Base-by-base conservation (phyloP, 2,888 invertebrate species). In the Machimus atricapillus region DNA sequence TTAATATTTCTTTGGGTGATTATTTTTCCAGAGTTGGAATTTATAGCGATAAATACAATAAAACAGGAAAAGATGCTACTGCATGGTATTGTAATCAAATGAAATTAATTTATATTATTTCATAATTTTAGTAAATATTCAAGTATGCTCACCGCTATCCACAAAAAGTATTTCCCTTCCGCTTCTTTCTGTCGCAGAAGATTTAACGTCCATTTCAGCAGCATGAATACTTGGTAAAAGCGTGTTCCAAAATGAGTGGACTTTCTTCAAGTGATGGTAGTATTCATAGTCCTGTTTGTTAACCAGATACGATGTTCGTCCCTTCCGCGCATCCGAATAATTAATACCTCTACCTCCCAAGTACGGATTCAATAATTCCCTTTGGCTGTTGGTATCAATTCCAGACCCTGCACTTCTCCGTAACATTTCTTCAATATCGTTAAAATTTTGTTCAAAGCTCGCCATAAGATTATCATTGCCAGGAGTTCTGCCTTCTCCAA, bases 191-290 rank as follows among this genome's bases (percentile, higher is more conserved):
- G 87, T 86, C 0, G 88, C 77, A 9, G 88, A 89, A 6, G 90
- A 90, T n/a, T 90, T 89, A 31, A 82, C 58, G 6, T 86, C 86
- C 16, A 14, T 23, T 43, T 87, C 78, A 58, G 87, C 78, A 83
- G 87, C 73, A 86, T 87, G 88, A 23, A 89, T 88, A 46, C 88
- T 88, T 0, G 92, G 92, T 19, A 93, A 86, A 2, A 92, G 89
- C 0, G 91, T 89, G 86, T 91, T 90, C 93, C 93, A 93, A 88
- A 93, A 93, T 14, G 91, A 90, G 86, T 92, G 90, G 7, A 93
- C 91, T 12, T 90, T 90, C n/a, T 91, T 91, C 85, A 93, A 87
- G 85, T 92, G 92, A 46, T 90, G 89, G 27, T 90, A 90, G 88
- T 91, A 93, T 58, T 89, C 89, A 5, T 91, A 91, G 23, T 91